phyloP scores from a whole-genome alignment of 2,888 invertebrate species.

The Vandiemenella viatica region DNA sequence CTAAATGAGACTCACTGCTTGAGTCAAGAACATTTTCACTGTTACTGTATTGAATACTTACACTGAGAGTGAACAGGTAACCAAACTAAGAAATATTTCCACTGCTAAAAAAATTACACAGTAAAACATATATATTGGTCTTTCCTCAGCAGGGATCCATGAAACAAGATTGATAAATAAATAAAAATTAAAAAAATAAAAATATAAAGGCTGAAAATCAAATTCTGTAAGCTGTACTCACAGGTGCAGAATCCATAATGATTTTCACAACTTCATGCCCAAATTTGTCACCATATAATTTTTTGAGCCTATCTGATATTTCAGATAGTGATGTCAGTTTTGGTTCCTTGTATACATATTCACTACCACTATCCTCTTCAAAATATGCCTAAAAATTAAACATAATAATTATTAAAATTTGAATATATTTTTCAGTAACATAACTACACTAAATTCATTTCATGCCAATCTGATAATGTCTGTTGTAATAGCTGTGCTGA shows the following conservation, averaged over 20 bases:
- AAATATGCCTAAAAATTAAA: conserved; percentile 43
- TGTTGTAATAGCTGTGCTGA: not conserved
- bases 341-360: conserved; percentile 92
- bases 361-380: conserved; percentile 69
- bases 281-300: conserved; percentile 73
- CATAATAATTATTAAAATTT: not conserved
- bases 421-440: no score
- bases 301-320: conserved; percentile 74
- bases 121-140: no score
- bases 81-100: no score
- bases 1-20: no score
- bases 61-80: no score
- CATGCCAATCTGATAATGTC: not conserved
- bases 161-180: no score
- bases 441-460: no score
- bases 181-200: no score
- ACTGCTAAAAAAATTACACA: no score
- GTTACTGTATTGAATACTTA: no score
- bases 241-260: conserved; percentile 84
- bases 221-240: conserved; percentile 30
- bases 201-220: not conserved
- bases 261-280: conserved; percentile 75
- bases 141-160: no score
- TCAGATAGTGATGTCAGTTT: conserved; percentile 88
- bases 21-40: no score